Base-by-base conservation (phyloP, 2,888 invertebrate genomes). In the Oxytorus armatus region DNA sequence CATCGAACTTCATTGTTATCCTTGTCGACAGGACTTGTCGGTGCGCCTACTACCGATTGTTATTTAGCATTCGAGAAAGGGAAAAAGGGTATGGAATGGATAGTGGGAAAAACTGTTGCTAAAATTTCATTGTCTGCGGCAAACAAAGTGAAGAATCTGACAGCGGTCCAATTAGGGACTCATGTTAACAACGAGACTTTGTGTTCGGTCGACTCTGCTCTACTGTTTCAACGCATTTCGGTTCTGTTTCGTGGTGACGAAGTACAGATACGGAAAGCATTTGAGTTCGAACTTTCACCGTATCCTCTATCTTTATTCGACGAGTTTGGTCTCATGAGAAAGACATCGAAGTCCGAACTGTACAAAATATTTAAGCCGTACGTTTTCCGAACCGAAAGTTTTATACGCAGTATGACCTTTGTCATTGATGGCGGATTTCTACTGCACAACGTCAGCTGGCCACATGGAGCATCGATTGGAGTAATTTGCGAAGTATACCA, bases 181-280 rank as follows among this genome's bases (percentile, higher is more conserved):
- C n/a, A n/a, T n/a, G n/a, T n/a, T n/a, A n/a, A n/a, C n/a, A n/a
- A n/a, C n/a, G n/a, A n/a, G n/a, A n/a, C n/a, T n/a, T n/a, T n/a
- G n/a, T n/a, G n/a, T n/a, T n/a, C n/a, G n/a, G 68, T 87, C 5
- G 83, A 88, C 66, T 79, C 86, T n/a, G 25, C 77, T 0, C 44
- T 83, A 14, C 51, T 87, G 11, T 87, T 88, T 63, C 84, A 86
- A 61, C 39, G 85, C 59, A 83, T 88, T 25, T 84, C 79, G 29
- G 78, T 84, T 3, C 8, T 77, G n/a, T 82, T 84, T 39, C 29
- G 79, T 8, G 80, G 61, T 7, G 72, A 87, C 68, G 77, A 77
- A 57, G 79, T 80, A 3, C 61, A 82, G 33, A 82, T 51, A 11
- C 11, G 39, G n/a, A 51, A 79, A 10, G 82, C 82, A 0, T 55